Base-by-base conservation (phyloP, 2,888 invertebrate genomes). In the Dascillus cervinus region DNA sequence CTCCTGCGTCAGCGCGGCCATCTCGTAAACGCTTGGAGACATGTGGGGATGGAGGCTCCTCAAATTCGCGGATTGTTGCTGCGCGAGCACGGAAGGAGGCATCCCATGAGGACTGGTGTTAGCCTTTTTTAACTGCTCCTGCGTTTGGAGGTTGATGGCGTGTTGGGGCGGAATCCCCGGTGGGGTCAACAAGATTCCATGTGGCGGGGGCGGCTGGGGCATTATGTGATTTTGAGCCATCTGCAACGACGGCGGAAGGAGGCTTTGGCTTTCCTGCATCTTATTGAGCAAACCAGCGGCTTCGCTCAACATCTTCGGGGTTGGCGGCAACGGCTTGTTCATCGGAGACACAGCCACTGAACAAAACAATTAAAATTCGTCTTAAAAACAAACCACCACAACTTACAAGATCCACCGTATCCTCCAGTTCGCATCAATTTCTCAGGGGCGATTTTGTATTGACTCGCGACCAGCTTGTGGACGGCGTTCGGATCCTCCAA, bases 361-460 rank as follows among this genome's bases (percentile, higher is more conserved):
- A 19, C 17, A 5, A 25, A n/a, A 17, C 13, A 8, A n/a, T n/a
- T n/a, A n/a, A n/a, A n/a, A n/a, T n/a, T n/a, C n/a, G n/a, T n/a
- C n/a, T n/a, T n/a, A n/a, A n/a, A n/a, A n/a, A n/a, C n/a, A n/a
- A 22, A 22, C 9, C 11, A 4, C 11, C 13, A 10, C 17, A 10
- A 41, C 78, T 80, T 73, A 82, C 83, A 34, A 4, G 38, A 75
- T 68, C 86, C 87, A 63, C 88, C 88, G 66, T 90, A 91, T 65
- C 88, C 89, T 54, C 90, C 90, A 27, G 92, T 94, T 62, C 95
- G 76, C 94, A 95, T 94, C 34, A 95, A 71, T 65, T 95, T 95
- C 66, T 96, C 96, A 4, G 95, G 95, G 1, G 95, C 94, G 37
- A 96, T 95, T 71, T 95, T 94, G 69, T 96, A 96, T 67, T 96